phyloP scores from a whole-genome alignment of 2,113 vertebrate species.

The Ia io region DNA sequence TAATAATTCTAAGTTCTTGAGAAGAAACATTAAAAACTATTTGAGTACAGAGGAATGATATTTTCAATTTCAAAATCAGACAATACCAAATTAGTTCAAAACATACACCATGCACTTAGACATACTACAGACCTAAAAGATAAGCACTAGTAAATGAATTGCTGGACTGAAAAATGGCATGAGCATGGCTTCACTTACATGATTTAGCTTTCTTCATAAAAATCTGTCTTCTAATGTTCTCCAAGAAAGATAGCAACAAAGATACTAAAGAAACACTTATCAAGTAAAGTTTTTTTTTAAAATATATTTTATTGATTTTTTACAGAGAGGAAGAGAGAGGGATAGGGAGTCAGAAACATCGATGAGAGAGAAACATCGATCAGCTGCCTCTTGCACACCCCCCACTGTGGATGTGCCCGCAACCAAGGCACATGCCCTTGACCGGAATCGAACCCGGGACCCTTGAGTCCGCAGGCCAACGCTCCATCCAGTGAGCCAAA shows the following conservation, averaged over 20 bases:
- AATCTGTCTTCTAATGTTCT: not conserved
- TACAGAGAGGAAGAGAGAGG: too few species aligned
- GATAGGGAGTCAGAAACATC: too few species aligned
- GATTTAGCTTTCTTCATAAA: constrained; percentile 26
- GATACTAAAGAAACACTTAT: not conserved
- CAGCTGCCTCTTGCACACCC: too few species aligned
- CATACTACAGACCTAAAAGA: not conserved
- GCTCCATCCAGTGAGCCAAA: too few species aligned
- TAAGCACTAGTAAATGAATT: not conserved
- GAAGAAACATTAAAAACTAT: not conserved
- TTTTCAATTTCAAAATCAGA: constrained; percentile 13
- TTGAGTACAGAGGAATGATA: not conserved
- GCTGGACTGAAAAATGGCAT: not conserved
- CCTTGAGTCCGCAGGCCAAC: too few species aligned
- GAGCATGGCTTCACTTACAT: not conserved
- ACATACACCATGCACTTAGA: not conserved
- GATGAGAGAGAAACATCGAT: too few species aligned
- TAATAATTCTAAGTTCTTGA: not conserved
- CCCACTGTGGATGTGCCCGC: too few species aligned
- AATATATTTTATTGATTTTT: too few species aligned
- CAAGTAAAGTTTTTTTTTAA: not conserved
- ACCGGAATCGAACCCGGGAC: too few species aligned
- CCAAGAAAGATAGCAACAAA: not conserved
- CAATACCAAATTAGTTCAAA: not conserved
- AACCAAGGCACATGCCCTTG: too few species aligned